A percentile compares a stretch with the other conserved stretches of the same genome.
Conservation (phyloP, 2,797 vertebrate genomes). For the Sternarchorhynchus goeldii region DNA sequence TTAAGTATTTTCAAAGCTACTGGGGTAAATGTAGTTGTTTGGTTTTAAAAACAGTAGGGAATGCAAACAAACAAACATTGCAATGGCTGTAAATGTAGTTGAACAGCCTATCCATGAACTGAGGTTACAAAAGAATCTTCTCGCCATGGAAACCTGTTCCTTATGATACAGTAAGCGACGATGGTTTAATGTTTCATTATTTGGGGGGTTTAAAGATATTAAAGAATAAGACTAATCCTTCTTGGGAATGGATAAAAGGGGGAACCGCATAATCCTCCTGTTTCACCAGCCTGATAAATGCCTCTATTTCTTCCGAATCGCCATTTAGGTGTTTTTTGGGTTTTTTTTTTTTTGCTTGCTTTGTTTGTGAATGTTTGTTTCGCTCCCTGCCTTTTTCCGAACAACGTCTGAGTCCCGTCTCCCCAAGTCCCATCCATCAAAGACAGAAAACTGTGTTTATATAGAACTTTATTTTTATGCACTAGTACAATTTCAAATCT, state of each 20-base stretch:
- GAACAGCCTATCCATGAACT: no score
- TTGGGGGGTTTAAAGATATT: not conserved
- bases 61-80: no score
- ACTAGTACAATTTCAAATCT: constrained; percentile 73
- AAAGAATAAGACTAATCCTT: not conserved
- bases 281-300: not conserved
- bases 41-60: not conserved
- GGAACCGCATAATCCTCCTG: not conserved
- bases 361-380: not conserved
- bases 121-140: no score
- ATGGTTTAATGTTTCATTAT: not conserved
- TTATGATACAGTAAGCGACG: no score
- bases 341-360: not conserved
- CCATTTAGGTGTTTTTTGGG: not conserved
- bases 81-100: no score
- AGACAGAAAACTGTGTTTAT: constrained; percentile 64
- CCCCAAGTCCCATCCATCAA: constrained; percentile 38
- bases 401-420: not conserved
- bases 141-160: no score
- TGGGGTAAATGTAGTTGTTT: constrained; percentile 47
- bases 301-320: not conserved
- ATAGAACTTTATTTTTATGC: constrained; percentile 72
- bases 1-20: constrained; percentile 65
- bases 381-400: not conserved
- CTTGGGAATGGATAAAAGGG: not conserved